phyloP scores from a whole-genome alignment of 2,113 vertebrate genomes.

The Calidris pugnax region DNA sequence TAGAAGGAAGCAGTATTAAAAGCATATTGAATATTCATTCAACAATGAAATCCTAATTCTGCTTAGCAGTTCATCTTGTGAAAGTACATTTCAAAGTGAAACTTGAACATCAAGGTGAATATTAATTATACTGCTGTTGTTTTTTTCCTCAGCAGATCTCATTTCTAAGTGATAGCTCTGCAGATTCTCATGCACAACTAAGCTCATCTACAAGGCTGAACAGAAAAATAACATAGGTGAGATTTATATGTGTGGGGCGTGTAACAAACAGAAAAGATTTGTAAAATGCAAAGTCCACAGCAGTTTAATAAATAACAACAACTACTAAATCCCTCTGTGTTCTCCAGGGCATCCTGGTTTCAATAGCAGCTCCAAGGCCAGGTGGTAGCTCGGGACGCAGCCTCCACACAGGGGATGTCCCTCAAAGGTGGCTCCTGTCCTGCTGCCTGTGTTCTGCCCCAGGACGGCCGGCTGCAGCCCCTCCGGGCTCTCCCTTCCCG shows the following conservation, averaged over 20 bases:
- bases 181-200: background rate
- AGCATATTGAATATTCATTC: constrained; percentile 41
- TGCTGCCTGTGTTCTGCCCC: background rate
- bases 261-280: background rate
- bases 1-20: background rate
- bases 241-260: background rate
- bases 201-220: background rate
- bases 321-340: background rate
- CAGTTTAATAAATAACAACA: background rate
- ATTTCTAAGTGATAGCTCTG: background rate
- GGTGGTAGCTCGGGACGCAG: background rate
- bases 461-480: background rate
- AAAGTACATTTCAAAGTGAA: constrained; percentile 17
- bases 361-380: background rate
- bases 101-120: constrained; percentile 18
- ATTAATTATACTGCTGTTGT: background rate
- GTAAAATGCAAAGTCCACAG: background rate
- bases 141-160: background rate
- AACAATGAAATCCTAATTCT: constrained; percentile 28
- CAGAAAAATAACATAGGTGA: background rate
- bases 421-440: too few relatives aligned
- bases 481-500: background rate
- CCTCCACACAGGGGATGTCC: background rate
- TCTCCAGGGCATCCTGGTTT: background rate
- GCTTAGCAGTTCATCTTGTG: background rate